Percentiles rank a stretch among this genome's conserved stretches.
Evolutionary conservation across 2,113 vertebrate genomes (phyloP).

Genomic region (Puma concolor): DNA sequence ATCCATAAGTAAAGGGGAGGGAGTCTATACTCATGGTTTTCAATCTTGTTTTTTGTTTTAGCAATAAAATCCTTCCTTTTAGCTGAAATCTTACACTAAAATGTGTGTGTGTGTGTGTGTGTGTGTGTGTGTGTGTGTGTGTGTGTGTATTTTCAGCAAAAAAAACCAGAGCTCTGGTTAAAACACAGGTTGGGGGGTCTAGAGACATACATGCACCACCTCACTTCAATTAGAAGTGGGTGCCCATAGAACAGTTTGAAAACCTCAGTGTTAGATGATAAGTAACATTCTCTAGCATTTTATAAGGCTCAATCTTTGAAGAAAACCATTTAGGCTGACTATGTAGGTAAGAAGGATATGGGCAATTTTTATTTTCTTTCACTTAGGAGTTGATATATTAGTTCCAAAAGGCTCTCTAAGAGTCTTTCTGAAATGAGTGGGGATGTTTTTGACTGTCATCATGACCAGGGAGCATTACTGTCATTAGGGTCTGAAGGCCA

Average conservation of each 20-base stretch:
- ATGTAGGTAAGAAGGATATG: not conserved
- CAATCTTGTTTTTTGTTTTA: constrained; percentile 3
- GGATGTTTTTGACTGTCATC: not conserved
- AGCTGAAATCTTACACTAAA: not conserved
- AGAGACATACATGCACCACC: not conserved
- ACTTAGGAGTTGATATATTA: not conserved
- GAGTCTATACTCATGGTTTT: not conserved
- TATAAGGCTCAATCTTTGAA: constrained; percentile 31
- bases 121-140: not conserved
- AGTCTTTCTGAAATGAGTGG: constrained; percentile 40
- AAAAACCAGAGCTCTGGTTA: constrained; percentile 29
- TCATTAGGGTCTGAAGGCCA: not conserved
- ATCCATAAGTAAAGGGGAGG: not conserved
- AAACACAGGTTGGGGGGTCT: not conserved
- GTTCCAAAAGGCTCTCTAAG: not conserved
- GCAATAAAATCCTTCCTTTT: not conserved
- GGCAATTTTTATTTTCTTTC: constrained; percentile 19
- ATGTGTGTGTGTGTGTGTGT: not conserved
- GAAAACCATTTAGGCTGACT: not conserved
- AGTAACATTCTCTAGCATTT: not conserved
- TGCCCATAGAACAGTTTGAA: not conserved
- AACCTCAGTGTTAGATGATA: not conserved
- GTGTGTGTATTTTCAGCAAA: not conserved
- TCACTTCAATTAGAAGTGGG: not conserved
- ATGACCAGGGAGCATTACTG: not conserved